These are phyloP conservation scores for Leptoteleia sp. DNA, from an alignment of 1,140 invertebrate genomes.

Conservation along the genomic window DNA sequence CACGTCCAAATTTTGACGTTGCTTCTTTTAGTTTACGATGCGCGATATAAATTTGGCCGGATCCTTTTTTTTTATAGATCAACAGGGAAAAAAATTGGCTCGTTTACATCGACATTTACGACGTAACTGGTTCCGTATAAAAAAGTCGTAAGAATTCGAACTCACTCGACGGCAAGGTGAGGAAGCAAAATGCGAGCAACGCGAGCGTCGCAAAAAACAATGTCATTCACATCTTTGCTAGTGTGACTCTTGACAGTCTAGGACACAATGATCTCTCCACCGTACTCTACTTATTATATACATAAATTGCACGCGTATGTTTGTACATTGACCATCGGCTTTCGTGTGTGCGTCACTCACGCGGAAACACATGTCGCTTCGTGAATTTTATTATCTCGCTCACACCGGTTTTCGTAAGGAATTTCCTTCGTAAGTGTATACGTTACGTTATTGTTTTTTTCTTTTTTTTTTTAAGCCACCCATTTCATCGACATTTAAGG, in stretches of 20 bases:
- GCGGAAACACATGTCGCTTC: conserved; percentile 17
- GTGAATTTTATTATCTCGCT: conserved; percentile 65
- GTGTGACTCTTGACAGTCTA: conserved; percentile 64
- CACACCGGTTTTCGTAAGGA: conserved; percentile 12
- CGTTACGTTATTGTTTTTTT: neutral
- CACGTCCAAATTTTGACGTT: no score
- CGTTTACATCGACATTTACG: no score
- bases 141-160: conserved; percentile 30
- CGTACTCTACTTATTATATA: conserved; percentile 70
- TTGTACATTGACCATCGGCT: conserved; percentile 11
- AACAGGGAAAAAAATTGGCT: no score
- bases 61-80: no score
- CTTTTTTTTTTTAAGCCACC: no score
- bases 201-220: conserved; percentile 25
- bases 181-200: conserved; percentile 44
- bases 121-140: conserved; percentile 18
- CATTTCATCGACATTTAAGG: no score
- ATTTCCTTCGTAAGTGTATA: neutral
- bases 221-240: conserved; percentile 64
- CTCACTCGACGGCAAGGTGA: conserved; percentile 54
- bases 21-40: no score
- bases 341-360: conserved; percentile 38
- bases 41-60: no score
- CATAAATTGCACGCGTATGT: conserved; percentile 62
- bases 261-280: conserved; percentile 72